Percentiles rank a stretch among this genome's conserved stretches.
phyloP scores from a whole-genome alignment of 1,140 invertebrate genomes.

The Nebria ingens region DNA sequence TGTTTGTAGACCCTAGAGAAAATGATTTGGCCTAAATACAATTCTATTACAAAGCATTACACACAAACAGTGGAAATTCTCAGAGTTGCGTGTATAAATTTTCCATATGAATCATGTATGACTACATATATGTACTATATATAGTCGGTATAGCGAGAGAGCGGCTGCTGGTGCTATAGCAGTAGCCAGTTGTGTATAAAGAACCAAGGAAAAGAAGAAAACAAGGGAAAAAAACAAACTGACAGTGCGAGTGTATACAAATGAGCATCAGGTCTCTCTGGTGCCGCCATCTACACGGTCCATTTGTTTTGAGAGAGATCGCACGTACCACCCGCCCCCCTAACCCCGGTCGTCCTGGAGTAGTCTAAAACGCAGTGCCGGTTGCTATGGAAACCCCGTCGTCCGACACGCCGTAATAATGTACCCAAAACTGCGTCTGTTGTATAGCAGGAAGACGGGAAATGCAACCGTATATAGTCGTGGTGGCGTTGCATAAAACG shows the following conservation, averaged over 20 bases:
- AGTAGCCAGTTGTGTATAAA: background rate
- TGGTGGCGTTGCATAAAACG: no score
- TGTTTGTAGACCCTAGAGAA: no score
- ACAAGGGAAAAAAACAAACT: background rate
- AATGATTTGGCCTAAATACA: background rate
- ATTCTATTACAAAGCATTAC: constrained; percentile 2
- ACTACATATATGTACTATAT: background rate
- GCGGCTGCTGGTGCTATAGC: no score
- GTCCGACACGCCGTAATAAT: constrained; percentile 4
- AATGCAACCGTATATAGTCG: no score
- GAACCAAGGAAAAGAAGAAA: constrained; percentile 1
- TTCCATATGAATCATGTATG: background rate
- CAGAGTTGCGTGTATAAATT: constrained; percentile 3
- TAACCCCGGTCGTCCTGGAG: background rate
- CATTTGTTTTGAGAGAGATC: constrained; percentile 8
- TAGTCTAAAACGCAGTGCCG: background rate
- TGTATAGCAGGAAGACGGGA: background rate
- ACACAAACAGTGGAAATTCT: background rate
- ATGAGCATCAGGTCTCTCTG: constrained; percentile 7
- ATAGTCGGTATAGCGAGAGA: no score
- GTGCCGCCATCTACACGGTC: constrained; percentile 8
- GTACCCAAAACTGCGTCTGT: constrained; percentile 4
- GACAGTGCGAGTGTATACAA: constrained; percentile 6
- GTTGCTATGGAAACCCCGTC: background rate
- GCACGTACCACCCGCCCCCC: background rate